These are phyloP conservation scores for Arctocebus calabarensis DNA, from an alignment of 2,797 vertebrate species.

Conservation along the genomic window DNA sequence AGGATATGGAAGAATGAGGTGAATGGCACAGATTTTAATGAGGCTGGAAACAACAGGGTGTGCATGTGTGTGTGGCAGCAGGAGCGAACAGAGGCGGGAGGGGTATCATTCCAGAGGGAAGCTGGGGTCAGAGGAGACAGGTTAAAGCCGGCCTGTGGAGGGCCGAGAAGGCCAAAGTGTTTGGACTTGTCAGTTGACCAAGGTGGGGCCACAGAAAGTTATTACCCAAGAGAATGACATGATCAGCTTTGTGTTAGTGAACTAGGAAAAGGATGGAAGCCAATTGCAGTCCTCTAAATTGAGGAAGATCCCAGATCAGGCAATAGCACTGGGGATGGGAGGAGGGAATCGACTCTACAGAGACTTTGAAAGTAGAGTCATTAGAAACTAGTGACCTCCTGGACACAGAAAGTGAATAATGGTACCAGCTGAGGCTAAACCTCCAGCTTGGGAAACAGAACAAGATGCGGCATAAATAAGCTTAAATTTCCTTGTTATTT, in stretches of 20 bases:
- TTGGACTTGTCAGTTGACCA: neutral
- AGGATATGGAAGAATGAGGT: neutral
- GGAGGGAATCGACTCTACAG: neutral
- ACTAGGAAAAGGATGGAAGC: neutral
- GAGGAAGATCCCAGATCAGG: neutral
- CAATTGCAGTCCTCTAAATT: neutral
- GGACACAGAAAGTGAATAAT: neutral
- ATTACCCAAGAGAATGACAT: neutral
- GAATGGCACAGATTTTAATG: neutral
- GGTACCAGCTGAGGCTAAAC: neutral
- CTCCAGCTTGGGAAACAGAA: conserved; percentile 3
- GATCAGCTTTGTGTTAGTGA: neutral
- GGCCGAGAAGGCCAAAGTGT: neutral
- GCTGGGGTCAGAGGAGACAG: neutral
- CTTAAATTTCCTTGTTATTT: conserved; percentile 10
- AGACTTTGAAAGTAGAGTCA: neutral
- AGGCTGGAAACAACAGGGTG: neutral
- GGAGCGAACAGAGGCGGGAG: neutral
- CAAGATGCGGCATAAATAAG: neutral
- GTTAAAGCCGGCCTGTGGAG: neutral
- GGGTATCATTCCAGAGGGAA: neutral
- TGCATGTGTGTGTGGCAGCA: neutral
- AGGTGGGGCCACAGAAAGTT: neutral
- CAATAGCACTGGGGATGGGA: neutral
- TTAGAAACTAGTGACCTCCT: neutral